Percentiles rank a stretch among this genome's conserved stretches.
phyloP scores from a whole-genome alignment of 2,113 vertebrate genomes.

The Thymallus thymallus region DNA sequence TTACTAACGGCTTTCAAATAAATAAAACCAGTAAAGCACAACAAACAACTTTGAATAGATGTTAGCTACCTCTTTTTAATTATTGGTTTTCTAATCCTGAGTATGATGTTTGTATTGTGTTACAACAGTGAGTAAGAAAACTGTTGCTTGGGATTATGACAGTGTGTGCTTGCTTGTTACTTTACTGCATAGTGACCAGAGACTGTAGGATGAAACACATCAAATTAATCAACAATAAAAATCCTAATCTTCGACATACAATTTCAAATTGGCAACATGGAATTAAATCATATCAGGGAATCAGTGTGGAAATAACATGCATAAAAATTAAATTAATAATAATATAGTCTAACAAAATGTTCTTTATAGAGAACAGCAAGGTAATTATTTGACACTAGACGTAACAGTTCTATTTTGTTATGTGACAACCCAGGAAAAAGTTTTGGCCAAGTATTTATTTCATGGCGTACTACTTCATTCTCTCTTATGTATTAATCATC shows the following conservation, averaged over 20 bases:
- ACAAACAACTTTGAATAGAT: constrained; percentile 53
- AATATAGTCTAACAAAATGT: constrained; percentile 55
- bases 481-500: constrained; percentile 6
- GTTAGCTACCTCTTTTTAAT: constrained; percentile 45
- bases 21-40: constrained; percentile 62
- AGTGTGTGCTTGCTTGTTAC: constrained; percentile 57
- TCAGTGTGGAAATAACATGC: constrained; percentile 65
- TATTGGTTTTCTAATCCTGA: constrained; percentile 59
- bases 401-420: constrained; percentile 36
- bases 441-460: constrained; percentile 29
- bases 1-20: constrained; percentile 65
- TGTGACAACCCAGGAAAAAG: constrained; percentile 37
- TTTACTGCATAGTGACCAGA: constrained; percentile 66
- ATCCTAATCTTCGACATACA: constrained; percentile 28
- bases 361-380: constrained; percentile 40
- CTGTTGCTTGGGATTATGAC: background rate
- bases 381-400: constrained; percentile 40
- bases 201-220: constrained; percentile 39
- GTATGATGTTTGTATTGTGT: constrained; percentile 49
- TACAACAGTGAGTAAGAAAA: constrained; percentile 26
- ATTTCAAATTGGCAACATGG: constrained; percentile 40
- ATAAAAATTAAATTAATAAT: constrained; percentile 62
- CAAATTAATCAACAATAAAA: constrained; percentile 38
- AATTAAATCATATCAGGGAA: constrained; percentile 52
- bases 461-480: constrained; percentile 14